phyloP scores from a whole-genome alignment of 2,888 invertebrate species.

The Eristalis tenax region DNA sequence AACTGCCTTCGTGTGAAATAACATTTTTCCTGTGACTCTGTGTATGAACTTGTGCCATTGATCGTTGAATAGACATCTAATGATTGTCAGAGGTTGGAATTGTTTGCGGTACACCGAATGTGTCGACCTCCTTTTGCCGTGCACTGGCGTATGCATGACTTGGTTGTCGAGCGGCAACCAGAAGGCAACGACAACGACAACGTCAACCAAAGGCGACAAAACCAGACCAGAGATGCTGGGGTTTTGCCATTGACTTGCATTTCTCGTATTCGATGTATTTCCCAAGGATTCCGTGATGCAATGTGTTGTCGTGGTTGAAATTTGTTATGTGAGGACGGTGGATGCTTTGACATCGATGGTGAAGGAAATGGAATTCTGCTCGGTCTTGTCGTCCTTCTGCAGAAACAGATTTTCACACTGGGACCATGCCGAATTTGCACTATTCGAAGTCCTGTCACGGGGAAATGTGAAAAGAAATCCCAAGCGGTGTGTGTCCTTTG shows the following conservation, averaged over 20 bases:
- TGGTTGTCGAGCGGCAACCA: neutral
- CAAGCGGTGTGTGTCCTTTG: neutral
- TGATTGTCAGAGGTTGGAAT: constrained; percentile 44
- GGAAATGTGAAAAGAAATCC: neutral
- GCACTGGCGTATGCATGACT: constrained; percentile 33
- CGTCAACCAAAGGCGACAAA: neutral
- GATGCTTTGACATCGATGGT: neutral
- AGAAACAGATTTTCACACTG: neutral
- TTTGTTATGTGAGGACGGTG: neutral
- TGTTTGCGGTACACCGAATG: constrained; percentile 53
- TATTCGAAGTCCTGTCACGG: neutral
- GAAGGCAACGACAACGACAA: no score
- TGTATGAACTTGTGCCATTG: constrained; percentile 42
- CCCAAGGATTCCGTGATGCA: neutral
- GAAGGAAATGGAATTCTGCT: neutral
- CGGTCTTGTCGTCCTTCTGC: neutral
- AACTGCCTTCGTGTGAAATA: constrained; percentile 46
- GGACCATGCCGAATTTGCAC: neutral
- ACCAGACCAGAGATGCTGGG: neutral
- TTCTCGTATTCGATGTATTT: neutral
- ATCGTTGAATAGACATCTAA: constrained; percentile 59
- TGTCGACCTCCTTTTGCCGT: constrained; percentile 55
- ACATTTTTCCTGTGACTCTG: constrained; percentile 24
- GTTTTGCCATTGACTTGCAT: neutral
- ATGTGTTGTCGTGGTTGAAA: neutral